Evolutionary conservation across 1,140 invertebrate species (phyloP).

Genomic region (Conus ventricosus): DNA sequence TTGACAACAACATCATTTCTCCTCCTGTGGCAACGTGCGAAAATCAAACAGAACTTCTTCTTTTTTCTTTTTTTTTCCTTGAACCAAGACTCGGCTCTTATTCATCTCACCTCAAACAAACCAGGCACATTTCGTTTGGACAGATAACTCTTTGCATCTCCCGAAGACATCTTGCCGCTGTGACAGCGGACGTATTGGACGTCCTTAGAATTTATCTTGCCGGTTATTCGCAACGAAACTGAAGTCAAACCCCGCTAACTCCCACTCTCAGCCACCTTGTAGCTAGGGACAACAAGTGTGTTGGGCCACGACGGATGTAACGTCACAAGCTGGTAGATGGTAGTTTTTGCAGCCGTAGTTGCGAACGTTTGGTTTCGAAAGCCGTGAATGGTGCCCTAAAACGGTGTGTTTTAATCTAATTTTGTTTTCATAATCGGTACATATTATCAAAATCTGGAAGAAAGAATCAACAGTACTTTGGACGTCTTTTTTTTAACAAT

Average conservation of each 20-base stretch:
- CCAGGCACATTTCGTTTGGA: conserved; percentile 71
- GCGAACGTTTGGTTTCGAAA: neutral
- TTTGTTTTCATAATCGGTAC: too few relatives aligned
- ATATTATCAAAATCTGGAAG: too few relatives aligned
- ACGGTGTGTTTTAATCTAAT: too few relatives aligned
- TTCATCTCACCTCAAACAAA: conserved; percentile 71
- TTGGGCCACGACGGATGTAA: conserved; percentile 19
- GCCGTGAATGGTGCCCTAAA: too few relatives aligned
- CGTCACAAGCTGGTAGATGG: neutral
- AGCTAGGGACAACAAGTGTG: conserved; percentile 63
- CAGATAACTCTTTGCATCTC: conserved; percentile 74
- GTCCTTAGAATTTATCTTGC: conserved; percentile 62
- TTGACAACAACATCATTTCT: too few relatives aligned
- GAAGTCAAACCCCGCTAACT: conserved; percentile 12
- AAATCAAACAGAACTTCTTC: too few relatives aligned
- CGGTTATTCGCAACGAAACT: conserved; percentile 22
- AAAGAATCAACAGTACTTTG: too few relatives aligned
- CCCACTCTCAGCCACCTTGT: conserved; percentile 40
- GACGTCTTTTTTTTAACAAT: too few relatives aligned
- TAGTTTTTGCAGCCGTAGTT: neutral
- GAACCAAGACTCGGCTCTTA: too few relatives aligned
- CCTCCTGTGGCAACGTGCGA: too few relatives aligned
- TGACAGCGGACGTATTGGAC: conserved; percentile 63
- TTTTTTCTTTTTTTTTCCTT: too few relatives aligned
- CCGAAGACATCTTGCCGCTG: conserved; percentile 71